Evolutionary conservation across 2,888 invertebrate genomes (phyloP).

Genomic region (Cylloceria caligata): DNA sequence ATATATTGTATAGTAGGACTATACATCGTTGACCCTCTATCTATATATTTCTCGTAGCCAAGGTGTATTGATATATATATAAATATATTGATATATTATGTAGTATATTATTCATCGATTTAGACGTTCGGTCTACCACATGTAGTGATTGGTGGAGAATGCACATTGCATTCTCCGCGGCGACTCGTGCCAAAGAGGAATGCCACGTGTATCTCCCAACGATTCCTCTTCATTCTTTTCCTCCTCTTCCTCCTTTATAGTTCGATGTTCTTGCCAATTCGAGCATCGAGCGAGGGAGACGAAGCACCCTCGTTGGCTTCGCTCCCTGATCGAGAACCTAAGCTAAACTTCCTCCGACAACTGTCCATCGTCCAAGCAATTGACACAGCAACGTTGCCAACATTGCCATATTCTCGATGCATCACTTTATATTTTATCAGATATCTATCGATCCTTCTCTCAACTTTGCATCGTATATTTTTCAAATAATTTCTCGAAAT

Average conservation of each 20-base stretch:
- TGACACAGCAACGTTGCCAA: background rate
- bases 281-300: background rate
- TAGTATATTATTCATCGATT: slow-evolving; percentile 12
- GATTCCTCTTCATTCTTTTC: slow-evolving; percentile 10
- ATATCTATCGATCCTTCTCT: too few species aligned
- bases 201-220: slow-evolving; percentile 71
- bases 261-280: slow-evolving; percentile 50
- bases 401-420: slow-evolving; percentile 2
- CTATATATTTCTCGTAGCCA: background rate
- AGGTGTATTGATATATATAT: background rate
- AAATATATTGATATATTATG: background rate
- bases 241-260: slow-evolving; percentile 5
- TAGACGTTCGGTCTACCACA: slow-evolving; percentile 65
- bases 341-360: background rate
- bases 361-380: too few species aligned
- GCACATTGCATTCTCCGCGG: slow-evolving; percentile 53
- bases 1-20: too few species aligned
- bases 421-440: background rate
- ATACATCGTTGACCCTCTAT: too few species aligned
- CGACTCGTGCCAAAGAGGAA: slow-evolving; percentile 68
- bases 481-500: too few species aligned
- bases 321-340: background rate
- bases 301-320: too few species aligned
- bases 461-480: too few species aligned
- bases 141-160: too few species aligned